Base-by-base conservation (phyloP, 1,140 invertebrate species). In the Philopotamus ludificatus region DNA sequence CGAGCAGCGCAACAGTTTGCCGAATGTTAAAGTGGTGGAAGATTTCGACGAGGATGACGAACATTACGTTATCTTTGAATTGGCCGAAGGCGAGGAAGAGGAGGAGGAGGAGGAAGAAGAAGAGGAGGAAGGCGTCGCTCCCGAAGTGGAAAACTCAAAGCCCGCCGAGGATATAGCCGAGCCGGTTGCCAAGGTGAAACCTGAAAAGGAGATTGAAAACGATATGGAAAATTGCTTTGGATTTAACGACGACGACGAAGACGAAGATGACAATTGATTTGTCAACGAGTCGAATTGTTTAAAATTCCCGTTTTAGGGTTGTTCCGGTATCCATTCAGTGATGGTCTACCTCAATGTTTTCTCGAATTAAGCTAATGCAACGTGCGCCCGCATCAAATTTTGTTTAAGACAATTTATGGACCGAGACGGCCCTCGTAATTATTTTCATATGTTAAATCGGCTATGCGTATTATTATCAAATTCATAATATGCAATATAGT, bases 141-240 rank as follows among this genome's bases (percentile, higher is more conserved):
- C 53, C 62, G 68, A 18, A n/a, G n/a, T n/a, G n/a, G n/a, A n/a
- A 73, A 75, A 71, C 74, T 74, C 42, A 70, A 16, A n/a, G 12
- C 28, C 54, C 21, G 8, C 1, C 71, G 58, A 65, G 74, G 66
- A 75, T 26, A 71, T 54, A 51, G 7, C 73, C 73, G 54, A 51
- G 7, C 73, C 73, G 21, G 66, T 73, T n/a, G 20, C 78, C 62
- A 50, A 50, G 47, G 55, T 72, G 59, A 12, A 3, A 12, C 3
- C n/a, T 12, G 20, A 44, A 44, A 66, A 75, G 1, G 78, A 77
- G 21, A 77, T 80, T 12, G 73, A 77, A n/a, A 85, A 86, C 70
- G 89, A 91, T 71, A 89, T 91, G 81, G 84, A 87, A 70, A 92
- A 87, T 44, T 93, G 90, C 73, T 94, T 94, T 74, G 92, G 91